Conservation (phyloP, 2,888 invertebrate species). For the Eupithecia tripunctaria region DNA sequence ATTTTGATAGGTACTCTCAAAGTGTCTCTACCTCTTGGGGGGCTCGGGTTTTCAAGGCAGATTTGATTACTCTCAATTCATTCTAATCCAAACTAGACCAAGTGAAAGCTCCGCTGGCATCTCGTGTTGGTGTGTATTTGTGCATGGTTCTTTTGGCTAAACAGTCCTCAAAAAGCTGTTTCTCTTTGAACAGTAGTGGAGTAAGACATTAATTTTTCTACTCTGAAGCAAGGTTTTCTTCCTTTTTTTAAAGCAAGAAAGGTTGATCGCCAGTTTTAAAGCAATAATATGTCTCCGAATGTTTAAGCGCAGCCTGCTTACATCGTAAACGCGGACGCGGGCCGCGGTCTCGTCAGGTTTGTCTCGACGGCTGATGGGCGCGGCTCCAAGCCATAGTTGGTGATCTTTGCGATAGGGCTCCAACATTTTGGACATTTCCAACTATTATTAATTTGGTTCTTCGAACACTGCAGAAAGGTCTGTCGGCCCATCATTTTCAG, state of each 20-base stretch:
- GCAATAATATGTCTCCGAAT: background rate
- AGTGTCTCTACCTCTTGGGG: too few species aligned
- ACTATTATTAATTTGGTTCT: conserved; percentile 1
- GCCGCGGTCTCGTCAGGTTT: conserved; percentile 39
- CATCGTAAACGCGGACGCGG: background rate
- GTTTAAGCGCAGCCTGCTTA: background rate
- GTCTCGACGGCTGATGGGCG: conserved; percentile 33
- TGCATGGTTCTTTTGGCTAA: background rate
- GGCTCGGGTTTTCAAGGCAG: background rate
- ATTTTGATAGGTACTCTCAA: background rate
- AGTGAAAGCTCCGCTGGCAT: background rate
- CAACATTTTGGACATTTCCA: conserved; percentile 1
- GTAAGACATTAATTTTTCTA: too few species aligned
- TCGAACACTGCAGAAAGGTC: background rate
- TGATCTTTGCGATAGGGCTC: conserved; percentile 12
- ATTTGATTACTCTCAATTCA: background rate
- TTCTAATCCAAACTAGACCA: background rate
- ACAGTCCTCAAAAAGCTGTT: background rate
- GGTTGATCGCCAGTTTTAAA: background rate
- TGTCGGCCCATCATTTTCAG: background rate
- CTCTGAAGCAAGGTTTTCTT: background rate
- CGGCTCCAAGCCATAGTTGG: conserved; percentile 14
- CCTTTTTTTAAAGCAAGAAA: background rate
- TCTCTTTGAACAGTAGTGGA: background rate
- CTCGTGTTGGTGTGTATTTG: background rate